Base-by-base conservation (phyloP, 2,797 vertebrate genomes). In the Chelmon rostratus region DNA sequence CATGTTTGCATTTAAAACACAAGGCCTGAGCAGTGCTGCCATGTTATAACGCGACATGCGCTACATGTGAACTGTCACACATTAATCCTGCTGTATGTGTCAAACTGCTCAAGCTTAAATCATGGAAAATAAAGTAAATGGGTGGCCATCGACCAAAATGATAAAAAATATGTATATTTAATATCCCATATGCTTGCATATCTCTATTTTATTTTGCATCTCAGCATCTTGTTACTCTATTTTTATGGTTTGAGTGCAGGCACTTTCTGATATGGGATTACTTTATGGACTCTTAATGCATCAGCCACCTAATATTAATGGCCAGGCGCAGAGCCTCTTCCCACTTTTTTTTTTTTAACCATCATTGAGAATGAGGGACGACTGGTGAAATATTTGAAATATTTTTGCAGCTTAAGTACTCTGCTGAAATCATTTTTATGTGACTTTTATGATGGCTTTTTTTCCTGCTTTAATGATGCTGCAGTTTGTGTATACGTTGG, bases 261-360 rank as follows among this genome's bases (percentile, higher is more conserved):
- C 76, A 49, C 70, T 82, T 66, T 58, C 59, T 81, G 79, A 78
- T 83, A 66, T 46, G 82, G 62, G 62, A 78, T 83, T 70, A 86
- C 82, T 88, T 90, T 86, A 89, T 88, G 74, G 86, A 83, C 75
- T 89, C 78, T 83, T 86, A 86, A 88, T 86, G 77, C 79, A 66
- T 80, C 79, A 76, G 40, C 44, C 76, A 75, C 73, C 76, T 83
- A 52, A 90, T 87, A 82, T 89, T 86, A 81, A 87, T 37, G 69
- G 23, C 44, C 37, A 21, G 37, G 10, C 38, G 21, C 31, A 0
- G 53, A 66, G 53, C 66, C 8, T 50, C 59, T 13, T 63, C 52
- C 80, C 70, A 65, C 42, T 12, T 19, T 46, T 50, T 40, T 42
- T 57, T 61, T 40, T 42, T 57, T 8, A 21, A n/a, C 12, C 64